phyloP scores from a whole-genome alignment of 2,113 vertebrate species.

The Nannospalax galili region DNA sequence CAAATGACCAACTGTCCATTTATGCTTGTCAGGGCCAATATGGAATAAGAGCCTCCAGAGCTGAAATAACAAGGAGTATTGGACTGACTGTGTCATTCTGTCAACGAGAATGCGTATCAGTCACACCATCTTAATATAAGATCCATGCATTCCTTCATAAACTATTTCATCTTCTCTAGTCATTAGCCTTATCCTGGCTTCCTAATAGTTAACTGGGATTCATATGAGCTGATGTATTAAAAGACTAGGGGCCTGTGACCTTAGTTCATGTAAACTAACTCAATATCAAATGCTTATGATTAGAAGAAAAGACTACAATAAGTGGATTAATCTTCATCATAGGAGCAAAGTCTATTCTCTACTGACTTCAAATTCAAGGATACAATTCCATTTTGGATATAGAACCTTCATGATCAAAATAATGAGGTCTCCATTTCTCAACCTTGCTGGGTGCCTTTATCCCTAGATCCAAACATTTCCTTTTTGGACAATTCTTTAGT shows the following conservation, averaged over 20 bases:
- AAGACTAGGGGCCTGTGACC: neutral
- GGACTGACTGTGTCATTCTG: neutral
- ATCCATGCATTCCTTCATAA: neutral
- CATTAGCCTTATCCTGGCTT: neutral
- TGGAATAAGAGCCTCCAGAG: neutral
- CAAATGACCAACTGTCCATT: neutral
- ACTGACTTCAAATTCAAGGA: neutral
- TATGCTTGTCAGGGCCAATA: neutral
- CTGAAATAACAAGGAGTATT: neutral
- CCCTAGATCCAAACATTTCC: neutral
- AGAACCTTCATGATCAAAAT: neutral
- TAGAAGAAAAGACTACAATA: neutral
- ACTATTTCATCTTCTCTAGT: neutral
- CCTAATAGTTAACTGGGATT: neutral
- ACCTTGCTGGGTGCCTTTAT: neutral
- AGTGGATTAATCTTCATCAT: neutral
- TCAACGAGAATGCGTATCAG: neutral
- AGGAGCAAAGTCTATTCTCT: neutral
- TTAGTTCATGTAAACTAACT: conserved; percentile 11
- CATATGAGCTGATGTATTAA: neutral
- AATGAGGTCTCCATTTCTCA: neutral
- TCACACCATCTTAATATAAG: neutral
- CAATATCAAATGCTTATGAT: neutral
- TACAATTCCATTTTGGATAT: neutral
- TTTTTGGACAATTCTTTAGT: neutral